phyloP scores from a whole-genome alignment of 2,888 invertebrate genomes.

The Augiades crinisus region DNA sequence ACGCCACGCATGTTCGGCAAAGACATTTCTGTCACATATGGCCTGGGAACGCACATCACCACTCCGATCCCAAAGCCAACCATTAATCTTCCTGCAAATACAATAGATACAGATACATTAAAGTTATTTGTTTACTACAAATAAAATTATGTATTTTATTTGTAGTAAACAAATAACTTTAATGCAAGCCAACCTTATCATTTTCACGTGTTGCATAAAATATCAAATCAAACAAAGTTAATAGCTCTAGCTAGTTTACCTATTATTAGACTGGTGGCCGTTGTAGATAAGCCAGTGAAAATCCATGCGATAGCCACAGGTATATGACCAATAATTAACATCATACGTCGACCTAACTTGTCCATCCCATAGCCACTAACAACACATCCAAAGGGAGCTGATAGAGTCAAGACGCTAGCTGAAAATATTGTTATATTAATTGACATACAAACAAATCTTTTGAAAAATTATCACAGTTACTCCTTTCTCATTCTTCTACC shows the following conservation, averaged over 20 bases:
- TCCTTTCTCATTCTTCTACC: no score
- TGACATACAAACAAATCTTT: not conserved
- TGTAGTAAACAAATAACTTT: no score
- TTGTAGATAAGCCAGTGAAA: constrained; percentile 71
- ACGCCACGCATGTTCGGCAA: constrained; percentile 86
- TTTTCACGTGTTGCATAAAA: no score
- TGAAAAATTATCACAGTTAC: not conserved
- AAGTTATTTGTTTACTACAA: no score
- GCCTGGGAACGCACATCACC: constrained; percentile 82
- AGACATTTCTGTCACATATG: constrained; percentile 83
- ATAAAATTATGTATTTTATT: no score
- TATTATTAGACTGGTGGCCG: constrained; percentile 76
- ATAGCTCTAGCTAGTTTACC: no score
- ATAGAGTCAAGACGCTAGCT: constrained; percentile 82
- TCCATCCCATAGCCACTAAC: constrained; percentile 84
- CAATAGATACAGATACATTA: no score
- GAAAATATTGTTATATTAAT: no score
- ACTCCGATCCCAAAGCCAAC: constrained; percentile 85
- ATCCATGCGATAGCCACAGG: constrained; percentile 85
- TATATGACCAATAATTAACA: constrained; percentile 79
- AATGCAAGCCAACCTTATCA: no score
- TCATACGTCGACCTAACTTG: constrained; percentile 79
- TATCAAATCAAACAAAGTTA: no score
- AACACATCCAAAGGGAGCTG: constrained; percentile 83
- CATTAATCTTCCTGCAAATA: constrained; percentile 69